A percentile compares a stretch with the other conserved stretches of the same genome.
Conservation (phyloP, 2,113 vertebrate species). For the Dissostichus mawsoni region DNA sequence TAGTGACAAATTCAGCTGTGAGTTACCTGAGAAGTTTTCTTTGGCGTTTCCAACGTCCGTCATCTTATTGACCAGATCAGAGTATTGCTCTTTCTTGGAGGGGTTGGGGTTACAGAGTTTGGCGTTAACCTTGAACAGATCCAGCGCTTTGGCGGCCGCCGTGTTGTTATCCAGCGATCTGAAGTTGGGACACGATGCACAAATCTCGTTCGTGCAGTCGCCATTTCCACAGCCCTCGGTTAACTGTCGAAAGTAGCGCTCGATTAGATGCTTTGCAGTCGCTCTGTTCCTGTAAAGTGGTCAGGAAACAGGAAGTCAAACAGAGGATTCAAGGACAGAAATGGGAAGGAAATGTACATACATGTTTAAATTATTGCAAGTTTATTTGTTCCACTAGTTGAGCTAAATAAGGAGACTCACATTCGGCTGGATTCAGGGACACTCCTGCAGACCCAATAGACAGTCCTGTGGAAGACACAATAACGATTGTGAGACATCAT, state of each 20-base stretch:
- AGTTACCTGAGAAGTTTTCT: conserved; percentile 93
- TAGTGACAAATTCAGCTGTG: neutral
- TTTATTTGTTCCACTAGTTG: neutral
- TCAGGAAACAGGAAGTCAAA: conserved; percentile 84
- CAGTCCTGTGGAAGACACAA: conserved; percentile 85
- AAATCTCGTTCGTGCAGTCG: conserved; percentile 98
- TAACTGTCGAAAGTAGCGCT: conserved; percentile 99
- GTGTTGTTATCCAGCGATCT: conserved; percentile 97
- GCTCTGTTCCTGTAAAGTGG: conserved; percentile 97
- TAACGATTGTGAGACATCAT: neutral
- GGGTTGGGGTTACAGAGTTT: conserved; percentile 98
- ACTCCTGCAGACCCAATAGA: conserved; percentile 87
- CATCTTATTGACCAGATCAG: conserved; percentile 87
- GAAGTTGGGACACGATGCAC: conserved; percentile 94
- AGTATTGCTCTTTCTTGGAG: conserved; percentile 92
- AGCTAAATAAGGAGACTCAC: conserved; percentile 84
- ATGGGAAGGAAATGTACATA: neutral
- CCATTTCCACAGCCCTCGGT: conserved; percentile 99
- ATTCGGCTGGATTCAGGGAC: conserved; percentile 96
- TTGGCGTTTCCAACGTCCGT: conserved; percentile 83
- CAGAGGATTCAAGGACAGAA: conserved; percentile 65
- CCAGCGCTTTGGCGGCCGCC: conserved; percentile 97
- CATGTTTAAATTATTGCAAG: conserved; percentile 2
- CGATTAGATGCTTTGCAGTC: conserved; percentile 99
- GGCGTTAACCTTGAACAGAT: conserved; percentile 98